These are phyloP conservation scores for Megathymus violae DNA, from an alignment of 1,140 invertebrate species.

Conservation along the genomic window DNA sequence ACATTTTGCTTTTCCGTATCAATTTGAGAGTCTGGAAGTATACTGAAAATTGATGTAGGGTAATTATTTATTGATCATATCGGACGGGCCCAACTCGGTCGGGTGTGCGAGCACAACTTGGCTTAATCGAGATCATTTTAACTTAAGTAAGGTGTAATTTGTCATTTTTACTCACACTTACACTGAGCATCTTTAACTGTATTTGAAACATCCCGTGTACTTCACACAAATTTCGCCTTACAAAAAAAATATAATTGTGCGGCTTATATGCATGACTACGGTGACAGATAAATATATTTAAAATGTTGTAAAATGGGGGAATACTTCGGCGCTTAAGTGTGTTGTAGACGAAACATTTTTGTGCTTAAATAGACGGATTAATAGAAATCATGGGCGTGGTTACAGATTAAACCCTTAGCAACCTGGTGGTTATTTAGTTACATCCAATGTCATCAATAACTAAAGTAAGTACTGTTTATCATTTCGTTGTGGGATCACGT, in stretches of 20 bases:
- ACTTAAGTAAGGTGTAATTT: slow-evolving; percentile 18
- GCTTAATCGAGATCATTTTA: slow-evolving; percentile 9
- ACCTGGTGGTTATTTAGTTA: slow-evolving; percentile 50
- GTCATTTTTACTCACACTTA: too few species aligned
- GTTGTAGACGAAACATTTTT: slow-evolving; percentile 64
- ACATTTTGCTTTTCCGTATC: slow-evolving; percentile 1
- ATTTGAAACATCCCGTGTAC: too few species aligned
- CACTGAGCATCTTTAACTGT: too few species aligned
- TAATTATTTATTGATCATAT: too few species aligned
- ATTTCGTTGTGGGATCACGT: slow-evolving; percentile 72
- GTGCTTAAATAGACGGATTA: slow-evolving; percentile 56
- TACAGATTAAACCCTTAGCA: slow-evolving; percentile 42
- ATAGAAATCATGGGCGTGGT: slow-evolving; percentile 63
- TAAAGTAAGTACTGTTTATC: slow-evolving; percentile 70
- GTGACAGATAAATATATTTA: slow-evolving; percentile 62
- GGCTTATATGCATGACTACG: slow-evolving; percentile 73
- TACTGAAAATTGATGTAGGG: slow-evolving; percentile 1
- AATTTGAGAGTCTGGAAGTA: background rate
- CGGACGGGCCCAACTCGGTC: background rate
- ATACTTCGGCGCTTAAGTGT: slow-evolving; percentile 62
- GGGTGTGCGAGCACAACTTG: slow-evolving; percentile 1
- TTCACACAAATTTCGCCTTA: slow-evolving; percentile 42
- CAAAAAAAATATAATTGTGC: slow-evolving; percentile 41
- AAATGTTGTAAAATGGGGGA: slow-evolving; percentile 52
- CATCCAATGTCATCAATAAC: slow-evolving; percentile 52